A percentile compares a stretch with the other conserved stretches of the same genome.
Conservation (phyloP, 2,888 invertebrate genomes). For the Drosophila acutilabella region DNA sequence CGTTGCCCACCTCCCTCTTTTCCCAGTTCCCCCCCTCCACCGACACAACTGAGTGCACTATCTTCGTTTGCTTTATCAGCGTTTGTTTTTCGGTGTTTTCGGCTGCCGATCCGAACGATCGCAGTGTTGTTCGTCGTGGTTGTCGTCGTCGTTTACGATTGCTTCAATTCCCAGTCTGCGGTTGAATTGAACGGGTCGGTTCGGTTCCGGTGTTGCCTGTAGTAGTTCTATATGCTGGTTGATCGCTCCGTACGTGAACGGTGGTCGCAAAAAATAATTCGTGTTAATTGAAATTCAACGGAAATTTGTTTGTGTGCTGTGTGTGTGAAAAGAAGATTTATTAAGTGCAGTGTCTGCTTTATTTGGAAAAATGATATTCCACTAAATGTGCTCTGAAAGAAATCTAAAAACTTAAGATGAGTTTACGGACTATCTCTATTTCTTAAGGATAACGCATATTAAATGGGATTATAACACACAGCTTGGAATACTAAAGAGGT, state of each 20-base stretch:
- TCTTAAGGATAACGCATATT: slow-evolving; percentile 36
- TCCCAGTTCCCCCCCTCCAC: neutral
- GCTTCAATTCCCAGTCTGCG: slow-evolving; percentile 70
- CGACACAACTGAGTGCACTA: slow-evolving; percentile 37
- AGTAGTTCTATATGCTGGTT: slow-evolving; percentile 16
- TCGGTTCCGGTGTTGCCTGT: slow-evolving; percentile 58
- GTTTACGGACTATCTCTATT: slow-evolving; percentile 3
- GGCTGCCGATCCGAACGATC: slow-evolving; percentile 43
- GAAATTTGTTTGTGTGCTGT: slow-evolving; percentile 33
- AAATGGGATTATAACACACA: slow-evolving; percentile 57
- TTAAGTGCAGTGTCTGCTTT: slow-evolving; percentile 24
- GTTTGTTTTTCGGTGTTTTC: slow-evolving; percentile 45
- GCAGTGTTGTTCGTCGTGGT: neutral
- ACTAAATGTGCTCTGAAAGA: neutral
- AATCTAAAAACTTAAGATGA: slow-evolving; percentile 25
- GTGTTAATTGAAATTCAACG: slow-evolving; percentile 57
- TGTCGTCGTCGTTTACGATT: slow-evolving; percentile 26
- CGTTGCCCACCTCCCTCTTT: neutral
- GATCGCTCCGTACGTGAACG: slow-evolving; percentile 9
- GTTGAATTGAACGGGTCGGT: slow-evolving; percentile 70
- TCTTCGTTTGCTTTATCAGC: slow-evolving; percentile 29
- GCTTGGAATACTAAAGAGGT: slow-evolving; percentile 60
- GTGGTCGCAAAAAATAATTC: slow-evolving; percentile 24
- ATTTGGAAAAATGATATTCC: slow-evolving; percentile 13
- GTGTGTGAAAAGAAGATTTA: slow-evolving; percentile 35